Base-by-base conservation (phyloP, 2,113 vertebrate genomes). In the Macquaria ambigua region DNA sequence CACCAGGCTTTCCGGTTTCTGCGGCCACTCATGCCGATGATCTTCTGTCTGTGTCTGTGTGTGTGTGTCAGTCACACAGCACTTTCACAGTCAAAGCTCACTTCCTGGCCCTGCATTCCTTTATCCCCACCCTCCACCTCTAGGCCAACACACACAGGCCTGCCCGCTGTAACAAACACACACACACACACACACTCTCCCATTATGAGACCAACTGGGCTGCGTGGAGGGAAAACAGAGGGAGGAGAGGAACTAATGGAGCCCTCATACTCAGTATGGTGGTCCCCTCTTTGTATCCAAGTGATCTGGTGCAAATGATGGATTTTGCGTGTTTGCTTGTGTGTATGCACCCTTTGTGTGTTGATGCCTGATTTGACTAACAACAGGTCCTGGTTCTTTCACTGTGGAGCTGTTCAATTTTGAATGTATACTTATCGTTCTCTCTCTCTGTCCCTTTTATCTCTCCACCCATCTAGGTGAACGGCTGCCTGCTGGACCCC, bases 401-500 rank as follows among this genome's bases (percentile, higher is more conserved):
- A 25, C 1, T 34, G 23, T 71, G 56, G 20, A 62, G 31, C n/a
- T 20, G 5, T 79, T 43, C 15, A 8, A 7, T 74, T 75, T 64
- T 58, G 43, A 53, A 75, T 77, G 25, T 84, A 25, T 66, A 21
- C 2, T 64, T n/a, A 64, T 58, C 25, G 0, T 55, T 67, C 18
- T 12, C 18, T 58, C 25, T 52, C 23, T 84, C 34, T 82, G 4
- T 43, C n/a, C 5, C 52, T 71, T 50, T 56, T 10, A 25, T 41
- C 8, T 20, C 34, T 12, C 52, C 52, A 46, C 61, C 31, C 0
- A 52, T 23, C 41, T 86, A 99, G 98, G 97, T 99, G 25, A 98
- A 98, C 0, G 98, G 98, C 92, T 99, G 98, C 83, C 95, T 99
- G 88, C 95, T 98, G 82, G 98, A 99, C 87, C 98, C 98, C 0